Evolutionary conservation across 2,888 invertebrate species (phyloP).

Genomic region (Lasioglossum malachurum): DNA sequence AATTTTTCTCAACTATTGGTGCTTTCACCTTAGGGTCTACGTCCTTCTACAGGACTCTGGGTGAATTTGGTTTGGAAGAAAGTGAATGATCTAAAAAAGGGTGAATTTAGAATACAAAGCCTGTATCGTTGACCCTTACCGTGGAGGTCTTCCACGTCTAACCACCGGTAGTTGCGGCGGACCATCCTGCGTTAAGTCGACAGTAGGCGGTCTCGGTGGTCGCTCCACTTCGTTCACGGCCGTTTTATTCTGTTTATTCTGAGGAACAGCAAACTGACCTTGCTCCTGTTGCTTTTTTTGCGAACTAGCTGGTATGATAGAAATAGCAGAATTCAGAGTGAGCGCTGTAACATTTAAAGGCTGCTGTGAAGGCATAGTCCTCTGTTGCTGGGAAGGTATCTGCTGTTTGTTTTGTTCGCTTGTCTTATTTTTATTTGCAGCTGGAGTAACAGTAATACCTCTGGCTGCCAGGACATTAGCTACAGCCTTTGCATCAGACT

Average conservation of each 20-base stretch:
- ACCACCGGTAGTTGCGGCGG: slow-evolving; percentile 83
- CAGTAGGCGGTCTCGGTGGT: slow-evolving; percentile 85
- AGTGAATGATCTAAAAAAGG: not conserved
- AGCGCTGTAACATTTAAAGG: slow-evolving; percentile 83
- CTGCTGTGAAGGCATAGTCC: slow-evolving; percentile 81
- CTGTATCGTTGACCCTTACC: slow-evolving; percentile 68
- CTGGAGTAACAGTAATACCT: slow-evolving; percentile 91
- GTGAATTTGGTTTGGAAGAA: not conserved
- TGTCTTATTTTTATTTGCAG: slow-evolving; percentile 86
- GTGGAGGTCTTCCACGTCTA: slow-evolving; percentile 82
- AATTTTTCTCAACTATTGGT: no score
- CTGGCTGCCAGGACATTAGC: slow-evolving; percentile 91
- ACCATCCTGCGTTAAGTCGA: slow-evolving; percentile 84
- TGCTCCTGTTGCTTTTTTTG: slow-evolving; percentile 83
- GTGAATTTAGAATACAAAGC: not conserved
- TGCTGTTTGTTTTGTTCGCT: slow-evolving; percentile 76
- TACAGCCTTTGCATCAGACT: slow-evolving; percentile 91
- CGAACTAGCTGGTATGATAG: slow-evolving; percentile 86
- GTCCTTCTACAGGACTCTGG: not conserved
- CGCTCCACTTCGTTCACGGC: slow-evolving; percentile 82
- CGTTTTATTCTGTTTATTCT: slow-evolving; percentile 80
- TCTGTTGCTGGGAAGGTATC: slow-evolving; percentile 75
- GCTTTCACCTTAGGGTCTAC: not conserved
- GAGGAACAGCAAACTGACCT: slow-evolving; percentile 84
- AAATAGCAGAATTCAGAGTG: slow-evolving; percentile 88